Evolutionary conservation across 2,113 vertebrate species (phyloP).

Genomic region (Kryptolebias marmoratus): DNA sequence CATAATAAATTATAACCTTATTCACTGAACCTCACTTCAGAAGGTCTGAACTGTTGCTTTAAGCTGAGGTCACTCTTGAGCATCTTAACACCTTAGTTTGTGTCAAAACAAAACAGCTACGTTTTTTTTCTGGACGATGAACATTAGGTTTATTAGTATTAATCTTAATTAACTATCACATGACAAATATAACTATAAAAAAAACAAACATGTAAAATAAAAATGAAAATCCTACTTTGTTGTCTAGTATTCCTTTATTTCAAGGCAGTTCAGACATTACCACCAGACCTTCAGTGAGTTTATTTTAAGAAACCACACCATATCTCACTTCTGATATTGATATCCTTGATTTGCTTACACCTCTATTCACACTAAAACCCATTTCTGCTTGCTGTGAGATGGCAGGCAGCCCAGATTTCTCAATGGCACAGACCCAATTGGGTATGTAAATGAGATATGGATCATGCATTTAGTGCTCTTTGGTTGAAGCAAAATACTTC

Average conservation of each 20-base stretch:
- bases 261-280: conserved; percentile 45
- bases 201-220: neutral
- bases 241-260: conserved; percentile 26
- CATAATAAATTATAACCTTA: no score
- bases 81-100: conserved; percentile 53
- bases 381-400: conserved; percentile 56
- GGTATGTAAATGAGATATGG: conserved; percentile 62
- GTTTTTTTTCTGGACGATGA: conserved; percentile 63
- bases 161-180: conserved; percentile 54
- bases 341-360: conserved; percentile 58
- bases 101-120: conserved; percentile 45
- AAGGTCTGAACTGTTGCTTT: no score
- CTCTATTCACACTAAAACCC: conserved; percentile 55
- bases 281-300: conserved; percentile 42
- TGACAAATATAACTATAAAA: conserved; percentile 32
- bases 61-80: conserved; percentile 55
- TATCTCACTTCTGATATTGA: conserved; percentile 43
- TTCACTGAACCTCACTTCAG: no score
- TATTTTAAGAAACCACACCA: conserved; percentile 46
- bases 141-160: conserved; percentile 73
- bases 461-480: conserved; percentile 48
- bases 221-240: conserved; percentile 28
- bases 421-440: conserved; percentile 57
- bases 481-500: conserved; percentile 49
- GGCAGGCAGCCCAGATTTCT: conserved; percentile 60